These are phyloP conservation scores for Zoanthus sansibaricus DNA, from an alignment of 92 coral and sea anemone species.

Conservation along the genomic window DNA sequence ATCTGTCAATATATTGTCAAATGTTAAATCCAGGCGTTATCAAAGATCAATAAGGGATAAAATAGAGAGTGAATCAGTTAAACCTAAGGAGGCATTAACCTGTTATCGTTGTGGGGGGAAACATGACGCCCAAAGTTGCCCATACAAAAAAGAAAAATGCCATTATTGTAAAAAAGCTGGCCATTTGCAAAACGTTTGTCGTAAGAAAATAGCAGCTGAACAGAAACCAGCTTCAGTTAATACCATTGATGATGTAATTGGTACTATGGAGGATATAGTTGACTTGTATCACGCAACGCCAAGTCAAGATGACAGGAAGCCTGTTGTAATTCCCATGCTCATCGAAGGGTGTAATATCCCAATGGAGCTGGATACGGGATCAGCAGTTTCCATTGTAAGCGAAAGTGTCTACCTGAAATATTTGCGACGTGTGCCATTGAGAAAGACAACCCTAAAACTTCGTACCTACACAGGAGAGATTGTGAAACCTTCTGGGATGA, in stretches of 20 bases:
- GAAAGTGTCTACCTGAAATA: not conserved
- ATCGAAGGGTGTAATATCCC: conserved; percentile 7
- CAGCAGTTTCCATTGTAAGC: conserved; percentile 1
- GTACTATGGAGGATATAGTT: not conserved
- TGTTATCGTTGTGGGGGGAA: not conserved
- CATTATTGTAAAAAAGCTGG: not conserved
- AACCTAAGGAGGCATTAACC: not conserved
- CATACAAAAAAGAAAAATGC: conserved; percentile 16
- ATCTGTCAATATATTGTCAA: not conserved
- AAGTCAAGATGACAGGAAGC: not conserved
- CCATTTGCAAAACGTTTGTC: not conserved
- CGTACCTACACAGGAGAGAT: conserved; percentile 67
- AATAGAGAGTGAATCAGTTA: not conserved
- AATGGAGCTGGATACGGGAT: conserved; percentile 8
- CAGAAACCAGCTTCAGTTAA: not conserved
- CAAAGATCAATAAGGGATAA: not conserved
- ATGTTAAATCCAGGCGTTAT: conserved; percentile 1
- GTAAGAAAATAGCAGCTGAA: conserved; percentile 5
- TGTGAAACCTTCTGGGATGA: conserved; percentile 50
- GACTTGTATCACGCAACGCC: conserved; percentile 4
- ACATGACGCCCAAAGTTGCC: conserved; percentile 18
- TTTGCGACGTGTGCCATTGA: too few relatives aligned
- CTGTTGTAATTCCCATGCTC: not conserved
- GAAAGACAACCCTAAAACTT: conserved; percentile 25
- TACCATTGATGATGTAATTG: not conserved